These are phyloP conservation scores for Oncorhynchus clarkii DNA, from an alignment of 2,113 vertebrate species.

Conservation along the genomic window DNA sequence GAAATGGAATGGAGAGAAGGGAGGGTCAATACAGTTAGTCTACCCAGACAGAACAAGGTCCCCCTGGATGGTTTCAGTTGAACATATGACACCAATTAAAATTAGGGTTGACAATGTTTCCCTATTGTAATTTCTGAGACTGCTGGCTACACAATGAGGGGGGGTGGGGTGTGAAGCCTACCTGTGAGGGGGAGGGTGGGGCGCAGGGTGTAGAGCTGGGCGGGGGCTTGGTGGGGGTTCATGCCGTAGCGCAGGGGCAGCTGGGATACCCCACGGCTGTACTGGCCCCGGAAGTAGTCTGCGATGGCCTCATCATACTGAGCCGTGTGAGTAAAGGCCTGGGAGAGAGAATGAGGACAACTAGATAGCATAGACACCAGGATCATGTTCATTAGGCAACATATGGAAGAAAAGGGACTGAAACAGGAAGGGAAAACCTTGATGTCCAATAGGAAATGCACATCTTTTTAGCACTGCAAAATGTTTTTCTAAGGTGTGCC, in stretches of 20 bases:
- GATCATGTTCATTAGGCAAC: neutral
- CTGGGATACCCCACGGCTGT: conserved; percentile 85
- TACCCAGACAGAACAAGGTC: neutral
- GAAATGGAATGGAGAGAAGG: neutral
- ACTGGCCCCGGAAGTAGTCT: conserved; percentile 90
- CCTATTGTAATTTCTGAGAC: neutral
- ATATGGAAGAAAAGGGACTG: neutral
- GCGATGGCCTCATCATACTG: conserved; percentile 94
- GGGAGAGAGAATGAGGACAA: neutral
- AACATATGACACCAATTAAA: too few relatives aligned
- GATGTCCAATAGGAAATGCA: too few relatives aligned
- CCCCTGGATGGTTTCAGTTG: too few relatives aligned
- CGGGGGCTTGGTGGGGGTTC: conserved; percentile 96
- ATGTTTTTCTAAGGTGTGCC: too few relatives aligned
- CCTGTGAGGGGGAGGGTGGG: conserved; percentile 85
- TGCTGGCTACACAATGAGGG: neutral
- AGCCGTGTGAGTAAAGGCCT: conserved; percentile 96
- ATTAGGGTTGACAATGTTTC: neutral
- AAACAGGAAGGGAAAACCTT: too few relatives aligned
- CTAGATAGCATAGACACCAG: neutral
- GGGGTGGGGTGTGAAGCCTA: conserved; percentile 44
- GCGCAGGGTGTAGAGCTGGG: conserved; percentile 85
- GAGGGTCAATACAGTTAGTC: neutral
- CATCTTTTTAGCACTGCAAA: too few relatives aligned
- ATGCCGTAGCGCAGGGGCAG: conserved; percentile 92